Evolutionary conservation across 2,113 vertebrate genomes (phyloP).

Genomic region (Geothlypis trichas): DNA sequence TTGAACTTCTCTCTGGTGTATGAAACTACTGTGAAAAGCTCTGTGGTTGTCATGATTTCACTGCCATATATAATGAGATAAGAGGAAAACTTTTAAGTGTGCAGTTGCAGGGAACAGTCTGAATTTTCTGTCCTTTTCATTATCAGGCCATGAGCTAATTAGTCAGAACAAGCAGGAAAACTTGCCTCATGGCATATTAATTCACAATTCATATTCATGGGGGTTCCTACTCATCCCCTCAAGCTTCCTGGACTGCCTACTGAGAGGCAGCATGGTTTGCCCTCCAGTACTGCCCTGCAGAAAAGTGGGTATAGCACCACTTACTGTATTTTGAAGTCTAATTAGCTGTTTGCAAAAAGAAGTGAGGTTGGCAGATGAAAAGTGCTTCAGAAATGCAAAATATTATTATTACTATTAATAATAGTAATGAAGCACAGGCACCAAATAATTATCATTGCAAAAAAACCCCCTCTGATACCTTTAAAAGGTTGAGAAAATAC

Average conservation of each 20-base stretch:
- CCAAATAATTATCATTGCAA: neutral
- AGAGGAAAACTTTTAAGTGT: neutral
- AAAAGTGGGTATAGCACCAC: slow-evolving; percentile 53
- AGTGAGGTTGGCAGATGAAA: slow-evolving; percentile 43
- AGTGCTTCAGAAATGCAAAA: slow-evolving; percentile 59
- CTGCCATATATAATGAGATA: neutral
- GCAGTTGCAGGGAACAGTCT: neutral
- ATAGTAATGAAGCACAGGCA: neutral
- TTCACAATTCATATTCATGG: slow-evolving; percentile 46
- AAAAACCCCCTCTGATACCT: neutral
- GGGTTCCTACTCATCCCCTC: slow-evolving; percentile 38
- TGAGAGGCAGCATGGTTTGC: slow-evolving; percentile 55
- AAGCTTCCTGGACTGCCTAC: slow-evolving; percentile 36
- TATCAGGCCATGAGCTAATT: slow-evolving; percentile 51
- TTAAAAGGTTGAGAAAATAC: neutral
- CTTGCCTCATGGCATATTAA: slow-evolving; percentile 40
- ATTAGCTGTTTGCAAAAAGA: slow-evolving; percentile 61
- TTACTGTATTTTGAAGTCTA: slow-evolving; percentile 66
- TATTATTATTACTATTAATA: slow-evolving; percentile 47
- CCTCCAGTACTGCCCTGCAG: slow-evolving; percentile 37
- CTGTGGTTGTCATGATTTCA: neutral
- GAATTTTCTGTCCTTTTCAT: slow-evolving; percentile 34
- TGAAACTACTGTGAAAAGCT: neutral
- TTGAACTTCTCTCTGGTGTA: neutral
- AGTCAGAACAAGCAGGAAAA: slow-evolving; percentile 14